Percentiles rank a stretch among this genome's conserved stretches.
Evolutionary conservation across 2,797 vertebrate genomes (phyloP).

Genomic region (Geotria australis): DNA sequence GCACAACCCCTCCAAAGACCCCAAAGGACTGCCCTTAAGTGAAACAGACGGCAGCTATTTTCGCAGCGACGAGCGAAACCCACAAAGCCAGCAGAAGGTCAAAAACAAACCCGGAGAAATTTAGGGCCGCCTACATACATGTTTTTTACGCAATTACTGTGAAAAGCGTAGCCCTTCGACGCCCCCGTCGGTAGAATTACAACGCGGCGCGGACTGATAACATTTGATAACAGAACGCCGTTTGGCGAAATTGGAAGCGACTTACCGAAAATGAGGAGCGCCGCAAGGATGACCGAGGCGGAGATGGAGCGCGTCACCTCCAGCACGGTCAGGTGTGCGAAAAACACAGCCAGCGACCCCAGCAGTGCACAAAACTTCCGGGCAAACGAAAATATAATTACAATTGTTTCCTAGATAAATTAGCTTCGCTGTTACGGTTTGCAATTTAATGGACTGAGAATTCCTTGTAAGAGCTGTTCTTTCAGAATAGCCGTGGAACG

Average conservation of each 20-base stretch:
- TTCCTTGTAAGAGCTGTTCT: too few relatives aligned
- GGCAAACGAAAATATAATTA: too few relatives aligned
- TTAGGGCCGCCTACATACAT: neutral
- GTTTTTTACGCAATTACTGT: neutral
- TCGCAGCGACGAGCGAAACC: too few relatives aligned
- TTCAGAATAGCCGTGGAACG: too few relatives aligned
- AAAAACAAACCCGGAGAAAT: neutral
- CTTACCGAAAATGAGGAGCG: conserved; percentile 62
- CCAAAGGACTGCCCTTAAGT: too few relatives aligned
- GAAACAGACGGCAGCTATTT: too few relatives aligned
- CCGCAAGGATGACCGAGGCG: conserved; percentile 42
- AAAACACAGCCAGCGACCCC: conserved; percentile 50
- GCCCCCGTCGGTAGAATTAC: neutral
- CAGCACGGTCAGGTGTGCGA: conserved; percentile 49
- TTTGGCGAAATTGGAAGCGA: neutral
- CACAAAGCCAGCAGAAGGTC: neutral
- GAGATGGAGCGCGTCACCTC: conserved; percentile 37
- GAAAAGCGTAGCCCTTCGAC: neutral
- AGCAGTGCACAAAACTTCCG: conserved; percentile 51
- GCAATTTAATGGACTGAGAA: too few relatives aligned
- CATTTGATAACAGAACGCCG: too few relatives aligned
- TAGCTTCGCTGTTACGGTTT: too few relatives aligned
- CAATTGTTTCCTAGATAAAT: too few relatives aligned
- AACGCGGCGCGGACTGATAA: neutral
- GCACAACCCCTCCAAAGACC: too few relatives aligned